Evolutionary conservation across 2,797 vertebrate genomes (phyloP), one percentile per base, ranked within the genome.

Genomic region (Tenualosa ilisha): DNA sequence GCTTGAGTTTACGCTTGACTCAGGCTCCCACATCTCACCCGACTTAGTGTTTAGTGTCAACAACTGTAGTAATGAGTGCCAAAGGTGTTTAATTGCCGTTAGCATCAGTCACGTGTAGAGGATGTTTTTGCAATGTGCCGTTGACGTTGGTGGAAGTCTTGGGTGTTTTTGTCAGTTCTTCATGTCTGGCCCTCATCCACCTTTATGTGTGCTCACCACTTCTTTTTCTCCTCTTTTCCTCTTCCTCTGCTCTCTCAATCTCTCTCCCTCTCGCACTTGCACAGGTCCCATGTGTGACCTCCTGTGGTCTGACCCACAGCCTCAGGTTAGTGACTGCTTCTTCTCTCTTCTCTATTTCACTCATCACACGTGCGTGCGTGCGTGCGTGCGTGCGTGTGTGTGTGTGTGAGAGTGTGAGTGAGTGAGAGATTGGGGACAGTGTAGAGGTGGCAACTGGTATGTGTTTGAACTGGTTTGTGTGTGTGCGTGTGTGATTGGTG

Each of bases 221-320:
- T 86, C 37, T 31, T 37, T 3, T 68, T 17, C 54, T 84, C 7
- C 24, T 11, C 24, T 31, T 8, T 12, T 1, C 9, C n/a, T 26
- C 24, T 65, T 20, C 22, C 17, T 6, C 59, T 63, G 22, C 6
- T n/a, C 61, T 63, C 61, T 20, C 54, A 20, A 5, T 15, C 17
- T 59, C 20, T 59, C 22, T 15, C 40, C 6, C 26, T 12, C 37
- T 50, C 81, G 56, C 26, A 83, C 15, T 6, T 85, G 40, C 0
- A 3, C 93, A 98, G 97, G 98, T 83, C 97, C 97, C 54, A 99
- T 98, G 98, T 99, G 98, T 31, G 98, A 99, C 91, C 95, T 99
- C 50, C 94, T 99, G 49, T 99, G 98, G 98, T 99, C 98, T 0
- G 98, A 99, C 88, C 98, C 98, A 0, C 98, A 99, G 89, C 96